Evolutionary conservation across 2,888 invertebrate genomes (phyloP).

Genomic region (Ectemnius lituratus): DNA sequence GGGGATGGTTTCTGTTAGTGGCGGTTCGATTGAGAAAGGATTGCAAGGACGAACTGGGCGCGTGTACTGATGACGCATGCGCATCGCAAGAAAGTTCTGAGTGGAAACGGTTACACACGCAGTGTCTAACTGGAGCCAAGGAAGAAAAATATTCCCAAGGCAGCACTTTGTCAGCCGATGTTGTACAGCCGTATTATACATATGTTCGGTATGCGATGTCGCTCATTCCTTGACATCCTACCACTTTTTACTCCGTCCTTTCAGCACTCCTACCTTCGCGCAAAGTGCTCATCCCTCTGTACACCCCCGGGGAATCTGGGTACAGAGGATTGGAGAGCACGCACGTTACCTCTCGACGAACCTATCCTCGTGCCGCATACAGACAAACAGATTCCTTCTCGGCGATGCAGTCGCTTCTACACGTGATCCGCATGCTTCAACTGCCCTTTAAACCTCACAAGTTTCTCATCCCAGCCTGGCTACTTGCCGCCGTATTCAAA

Average conservation of each 20-base stretch:
- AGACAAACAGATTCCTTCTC: slow-evolving; percentile 50
- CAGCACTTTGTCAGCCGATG: slow-evolving; percentile 18
- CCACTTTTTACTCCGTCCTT: slow-evolving; percentile 6
- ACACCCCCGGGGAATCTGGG: slow-evolving; percentile 4
- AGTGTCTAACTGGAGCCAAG: slow-evolving; percentile 6
- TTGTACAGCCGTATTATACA: too few species aligned
- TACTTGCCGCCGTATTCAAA: too few species aligned
- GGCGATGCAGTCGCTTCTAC: slow-evolving; percentile 41
- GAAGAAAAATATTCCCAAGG: slow-evolving; percentile 15
- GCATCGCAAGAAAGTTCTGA: too few species aligned
- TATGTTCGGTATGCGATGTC: too few species aligned
- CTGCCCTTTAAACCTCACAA: slow-evolving; percentile 33
- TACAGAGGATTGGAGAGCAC: slow-evolving; percentile 27
- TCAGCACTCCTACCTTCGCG: not conserved
- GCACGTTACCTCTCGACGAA: slow-evolving; percentile 17
- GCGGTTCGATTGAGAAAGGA: too few species aligned
- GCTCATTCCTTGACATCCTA: too few species aligned
- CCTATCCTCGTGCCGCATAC: slow-evolving; percentile 15
- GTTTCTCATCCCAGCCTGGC: too few species aligned
- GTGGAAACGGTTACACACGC: not conserved
- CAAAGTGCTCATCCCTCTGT: not conserved
- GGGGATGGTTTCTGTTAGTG: too few species aligned
- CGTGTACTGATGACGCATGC: too few species aligned
- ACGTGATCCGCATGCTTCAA: slow-evolving; percentile 47
- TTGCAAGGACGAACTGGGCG: too few species aligned